A percentile compares a stretch with the other conserved stretches of the same genome.
Evolutionary conservation across 1,140 invertebrate species (phyloP).

Genomic region (Dinothrombium tinctorium): DNA sequence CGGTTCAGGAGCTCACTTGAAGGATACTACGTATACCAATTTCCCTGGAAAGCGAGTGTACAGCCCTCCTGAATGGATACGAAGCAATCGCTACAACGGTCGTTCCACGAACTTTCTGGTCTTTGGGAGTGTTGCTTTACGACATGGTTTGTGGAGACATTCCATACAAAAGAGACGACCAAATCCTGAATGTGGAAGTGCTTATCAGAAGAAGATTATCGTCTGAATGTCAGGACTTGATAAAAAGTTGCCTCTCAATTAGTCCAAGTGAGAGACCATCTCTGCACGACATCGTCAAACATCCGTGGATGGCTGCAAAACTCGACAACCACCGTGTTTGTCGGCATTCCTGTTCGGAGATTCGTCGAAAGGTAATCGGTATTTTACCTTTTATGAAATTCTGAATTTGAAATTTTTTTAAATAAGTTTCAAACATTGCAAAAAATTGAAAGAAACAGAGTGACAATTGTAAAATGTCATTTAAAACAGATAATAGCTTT

Average conservation of each 20-base stretch:
- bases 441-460: no score
- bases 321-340: slow-evolving; percentile 15
- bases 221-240: slow-evolving; percentile 32
- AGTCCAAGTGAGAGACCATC: slow-evolving; percentile 27
- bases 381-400: no score
- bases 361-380: no score
- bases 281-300: slow-evolving; percentile 31
- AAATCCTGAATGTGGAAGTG: slow-evolving; percentile 31
- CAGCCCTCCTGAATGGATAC: slow-evolving; percentile 43
- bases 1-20: slow-evolving; percentile 36
- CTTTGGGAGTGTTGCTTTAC: slow-evolving; percentile 38
- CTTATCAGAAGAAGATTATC: slow-evolving; percentile 26
- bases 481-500: no score
- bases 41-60: slow-evolving; percentile 48
- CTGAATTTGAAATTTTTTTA: no score
- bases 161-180: slow-evolving; percentile 39
- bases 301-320: slow-evolving; percentile 29
- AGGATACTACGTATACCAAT: slow-evolving; percentile 33
- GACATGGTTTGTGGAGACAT: slow-evolving; percentile 47
- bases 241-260: slow-evolving; percentile 29
- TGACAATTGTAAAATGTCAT: no score
- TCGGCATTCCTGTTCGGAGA: slow-evolving; percentile 14
- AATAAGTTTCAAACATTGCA: no score
- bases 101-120: slow-evolving; percentile 38
- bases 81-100: slow-evolving; percentile 31